Percentiles rank a stretch among this genome's conserved stretches.
Conservation (phyloP, 2,888 invertebrate species). For the Xanthostigma xanthostigma region DNA sequence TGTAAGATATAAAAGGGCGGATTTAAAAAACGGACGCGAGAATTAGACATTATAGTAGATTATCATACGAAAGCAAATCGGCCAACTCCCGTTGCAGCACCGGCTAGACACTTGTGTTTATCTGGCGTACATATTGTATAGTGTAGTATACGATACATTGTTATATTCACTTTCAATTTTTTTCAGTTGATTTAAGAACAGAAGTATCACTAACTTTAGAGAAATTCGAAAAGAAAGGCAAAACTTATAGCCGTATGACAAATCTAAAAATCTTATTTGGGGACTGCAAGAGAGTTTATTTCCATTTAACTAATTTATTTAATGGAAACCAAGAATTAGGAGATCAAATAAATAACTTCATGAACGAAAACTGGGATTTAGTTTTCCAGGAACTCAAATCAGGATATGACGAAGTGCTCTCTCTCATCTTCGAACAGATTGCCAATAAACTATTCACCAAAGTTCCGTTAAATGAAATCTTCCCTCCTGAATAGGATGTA, state of each 20-base stretch:
- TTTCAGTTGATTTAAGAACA: too few species aligned
- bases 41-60: too few species aligned
- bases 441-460: constrained; percentile 47
- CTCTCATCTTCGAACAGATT: constrained; percentile 42
- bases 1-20: too few species aligned
- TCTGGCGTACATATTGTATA: too few species aligned
- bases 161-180: too few species aligned
- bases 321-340: constrained; percentile 43
- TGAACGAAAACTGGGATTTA: constrained; percentile 49
- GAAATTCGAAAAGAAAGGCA: constrained; percentile 37
- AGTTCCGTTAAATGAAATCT: constrained; percentile 46
- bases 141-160: too few species aligned
- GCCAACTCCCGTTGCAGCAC: too few species aligned
- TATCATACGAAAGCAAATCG: too few species aligned
- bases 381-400: constrained; percentile 49
- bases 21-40: too few species aligned
- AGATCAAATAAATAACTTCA: constrained; percentile 46
- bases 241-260: constrained; percentile 41
- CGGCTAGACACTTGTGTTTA: too few species aligned
- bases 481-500: constrained; percentile 26
- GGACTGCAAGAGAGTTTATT: constrained; percentile 33
- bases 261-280: constrained; percentile 42
- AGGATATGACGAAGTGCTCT: constrained; percentile 46
- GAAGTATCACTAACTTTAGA: constrained; percentile 20
- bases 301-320: constrained; percentile 49